Evolutionary conservation across 2,113 vertebrate species (phyloP).

Genomic region (Sapayoa aenigma): DNA sequence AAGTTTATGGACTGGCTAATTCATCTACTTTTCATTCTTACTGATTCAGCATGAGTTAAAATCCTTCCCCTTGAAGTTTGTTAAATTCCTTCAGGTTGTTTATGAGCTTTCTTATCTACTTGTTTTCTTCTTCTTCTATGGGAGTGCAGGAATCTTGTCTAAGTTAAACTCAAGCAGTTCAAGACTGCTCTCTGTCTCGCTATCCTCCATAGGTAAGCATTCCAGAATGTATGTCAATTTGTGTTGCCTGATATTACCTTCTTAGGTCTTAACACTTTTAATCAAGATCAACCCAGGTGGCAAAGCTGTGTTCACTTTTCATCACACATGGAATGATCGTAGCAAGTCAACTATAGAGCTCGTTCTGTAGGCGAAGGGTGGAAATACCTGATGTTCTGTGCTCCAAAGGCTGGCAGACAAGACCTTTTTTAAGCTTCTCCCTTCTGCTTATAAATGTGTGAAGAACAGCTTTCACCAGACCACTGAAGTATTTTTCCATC

Average conservation of each 20-base stretch:
- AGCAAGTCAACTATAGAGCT: background rate
- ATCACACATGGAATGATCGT: accelerated
- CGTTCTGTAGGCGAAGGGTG: accelerated
- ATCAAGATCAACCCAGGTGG: background rate
- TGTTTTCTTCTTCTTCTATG: too few species aligned
- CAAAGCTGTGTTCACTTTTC: background rate
- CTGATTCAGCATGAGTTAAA: too few species aligned
- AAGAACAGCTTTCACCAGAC: background rate
- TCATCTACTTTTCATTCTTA: too few species aligned
- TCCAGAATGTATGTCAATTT: background rate
- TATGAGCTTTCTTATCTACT: too few species aligned
- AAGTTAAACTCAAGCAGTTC: too few species aligned
- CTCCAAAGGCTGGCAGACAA: accelerated
- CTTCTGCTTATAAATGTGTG: background rate
- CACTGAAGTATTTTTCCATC: background rate
- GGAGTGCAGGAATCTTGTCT: too few species aligned
- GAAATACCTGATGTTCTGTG: accelerated
- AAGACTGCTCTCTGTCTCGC: too few species aligned
- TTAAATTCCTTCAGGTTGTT: too few species aligned
- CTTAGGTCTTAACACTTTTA: background rate
- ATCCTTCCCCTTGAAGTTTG: too few species aligned
- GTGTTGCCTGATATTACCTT: background rate
- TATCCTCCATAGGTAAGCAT: too few species aligned
- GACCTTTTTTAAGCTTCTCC: background rate
- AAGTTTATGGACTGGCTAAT: too few species aligned